A percentile compares a stretch with the other conserved stretches of the same genome.
Evolutionary conservation across 2,113 vertebrate species (phyloP).

Genomic region (Phylloscopus trochilus): DNA sequence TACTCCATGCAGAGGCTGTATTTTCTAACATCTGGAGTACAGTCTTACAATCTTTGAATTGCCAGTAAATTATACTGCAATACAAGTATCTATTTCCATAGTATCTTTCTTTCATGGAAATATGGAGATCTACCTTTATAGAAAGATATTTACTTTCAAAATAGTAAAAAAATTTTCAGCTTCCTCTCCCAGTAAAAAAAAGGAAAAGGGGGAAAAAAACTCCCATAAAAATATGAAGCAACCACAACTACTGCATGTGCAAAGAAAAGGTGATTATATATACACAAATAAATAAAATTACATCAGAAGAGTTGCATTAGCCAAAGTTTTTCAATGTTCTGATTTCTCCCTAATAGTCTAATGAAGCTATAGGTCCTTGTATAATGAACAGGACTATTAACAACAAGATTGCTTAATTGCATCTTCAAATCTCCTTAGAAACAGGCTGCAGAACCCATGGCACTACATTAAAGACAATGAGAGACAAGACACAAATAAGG

Average conservation of each 20-base stretch:
- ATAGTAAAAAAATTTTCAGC: background rate
- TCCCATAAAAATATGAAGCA: background rate
- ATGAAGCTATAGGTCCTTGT: background rate
- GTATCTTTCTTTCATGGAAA: background rate
- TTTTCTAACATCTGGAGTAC: background rate
- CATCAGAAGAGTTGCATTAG: background rate
- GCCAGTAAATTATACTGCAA: background rate
- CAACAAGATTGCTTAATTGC: background rate
- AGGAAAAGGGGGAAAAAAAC: fast-evolving
- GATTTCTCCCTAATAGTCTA: background rate
- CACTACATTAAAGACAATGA: background rate
- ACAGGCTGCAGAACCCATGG: background rate
- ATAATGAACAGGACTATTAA: background rate
- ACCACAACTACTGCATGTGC: background rate
- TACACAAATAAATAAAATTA: background rate
- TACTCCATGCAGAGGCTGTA: background rate
- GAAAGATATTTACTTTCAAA: background rate
- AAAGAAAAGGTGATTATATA: background rate
- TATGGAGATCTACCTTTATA: background rate
- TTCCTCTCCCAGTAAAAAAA: background rate
- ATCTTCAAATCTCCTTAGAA: background rate
- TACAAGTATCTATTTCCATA: background rate
- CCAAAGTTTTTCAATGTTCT: background rate
- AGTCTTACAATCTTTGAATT: background rate
- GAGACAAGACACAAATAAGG: background rate